Percentiles rank a stretch among this genome's conserved stretches.
These are phyloP conservation scores for Corvus cornix DNA, from an alignment of 2,113 vertebrate species.

Conservation along the genomic window DNA sequence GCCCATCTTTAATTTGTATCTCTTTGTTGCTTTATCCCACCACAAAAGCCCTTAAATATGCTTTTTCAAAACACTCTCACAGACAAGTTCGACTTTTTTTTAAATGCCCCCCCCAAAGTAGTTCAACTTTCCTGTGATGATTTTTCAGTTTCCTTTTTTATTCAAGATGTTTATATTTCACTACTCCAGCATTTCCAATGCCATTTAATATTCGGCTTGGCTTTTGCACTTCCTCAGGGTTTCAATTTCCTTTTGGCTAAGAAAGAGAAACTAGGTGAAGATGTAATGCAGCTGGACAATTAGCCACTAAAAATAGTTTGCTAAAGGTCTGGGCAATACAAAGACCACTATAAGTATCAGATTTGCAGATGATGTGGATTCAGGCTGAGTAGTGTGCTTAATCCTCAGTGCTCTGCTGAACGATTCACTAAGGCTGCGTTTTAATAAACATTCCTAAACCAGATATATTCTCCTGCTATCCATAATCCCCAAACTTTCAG, in stretches of 20 bases:
- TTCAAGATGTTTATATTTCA: neutral
- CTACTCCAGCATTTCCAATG: neutral
- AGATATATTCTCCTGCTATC: neutral
- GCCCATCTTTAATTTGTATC: neutral
- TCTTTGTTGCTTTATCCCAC: slow-evolving; percentile 23
- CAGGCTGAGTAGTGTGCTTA: neutral
- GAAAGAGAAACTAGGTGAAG: slow-evolving; percentile 29
- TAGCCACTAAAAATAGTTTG: slow-evolving; percentile 56
- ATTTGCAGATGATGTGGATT: neutral
- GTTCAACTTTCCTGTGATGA: neutral
- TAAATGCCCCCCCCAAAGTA: neutral
- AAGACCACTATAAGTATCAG: neutral
- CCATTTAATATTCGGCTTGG: neutral
- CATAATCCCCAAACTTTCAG: neutral
- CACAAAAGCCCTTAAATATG: neutral
- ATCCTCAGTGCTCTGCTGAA: neutral
- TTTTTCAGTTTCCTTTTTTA: neutral
- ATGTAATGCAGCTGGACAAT: slow-evolving; percentile 51
- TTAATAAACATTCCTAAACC: neutral
- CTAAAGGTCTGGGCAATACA: neutral
- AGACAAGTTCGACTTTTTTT: neutral
- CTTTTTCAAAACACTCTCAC: neutral
- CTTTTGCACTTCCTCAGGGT: neutral
- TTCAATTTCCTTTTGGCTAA: slow-evolving; percentile 20
- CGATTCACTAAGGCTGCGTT: neutral